These are phyloP conservation scores for Cephus spinipes DNA, from an alignment of 2,888 invertebrate species.

Conservation along the genomic window DNA sequence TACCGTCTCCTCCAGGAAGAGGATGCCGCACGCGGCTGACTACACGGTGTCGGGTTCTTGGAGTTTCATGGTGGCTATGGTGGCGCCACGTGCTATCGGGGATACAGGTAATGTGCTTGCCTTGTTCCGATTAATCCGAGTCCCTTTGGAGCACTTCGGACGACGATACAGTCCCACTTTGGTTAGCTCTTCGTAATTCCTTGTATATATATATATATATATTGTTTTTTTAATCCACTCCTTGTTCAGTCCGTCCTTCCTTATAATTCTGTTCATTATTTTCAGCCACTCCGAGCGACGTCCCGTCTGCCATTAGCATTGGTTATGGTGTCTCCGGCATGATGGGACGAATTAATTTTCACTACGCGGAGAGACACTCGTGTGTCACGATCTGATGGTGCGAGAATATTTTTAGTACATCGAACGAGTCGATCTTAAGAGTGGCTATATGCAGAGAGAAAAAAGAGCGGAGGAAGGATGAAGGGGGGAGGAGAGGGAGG, in stretches of 20 bases:
- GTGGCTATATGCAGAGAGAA: background rate
- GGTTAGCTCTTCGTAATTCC: background rate
- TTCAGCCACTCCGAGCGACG: background rate
- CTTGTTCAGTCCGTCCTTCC: background rate
- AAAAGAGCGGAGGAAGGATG: background rate
- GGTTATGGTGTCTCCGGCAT: background rate
- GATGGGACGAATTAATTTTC: background rate
- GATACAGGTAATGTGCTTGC: constrained; percentile 59
- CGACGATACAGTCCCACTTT: background rate
- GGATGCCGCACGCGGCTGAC: constrained; percentile 21
- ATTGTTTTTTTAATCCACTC: background rate
- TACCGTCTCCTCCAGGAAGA: constrained; percentile 14
- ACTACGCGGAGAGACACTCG: background rate
- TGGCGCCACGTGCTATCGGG: constrained; percentile 52
- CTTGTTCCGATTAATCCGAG: constrained; percentile 62
- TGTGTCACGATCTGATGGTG: background rate
- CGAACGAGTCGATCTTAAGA: background rate
- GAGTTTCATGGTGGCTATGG: constrained; percentile 40
- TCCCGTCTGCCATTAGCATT: background rate
- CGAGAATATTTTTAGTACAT: background rate
- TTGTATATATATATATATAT: background rate
- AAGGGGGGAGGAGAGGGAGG: no score
- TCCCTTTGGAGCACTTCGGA: background rate
- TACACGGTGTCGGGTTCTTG: constrained; percentile 47
- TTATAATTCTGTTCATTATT: background rate